A percentile compares a stretch with the other conserved stretches of the same genome.
Evolutionary conservation across 2,888 invertebrate genomes (phyloP).

Genomic region (Barypeithes pellucidus): DNA sequence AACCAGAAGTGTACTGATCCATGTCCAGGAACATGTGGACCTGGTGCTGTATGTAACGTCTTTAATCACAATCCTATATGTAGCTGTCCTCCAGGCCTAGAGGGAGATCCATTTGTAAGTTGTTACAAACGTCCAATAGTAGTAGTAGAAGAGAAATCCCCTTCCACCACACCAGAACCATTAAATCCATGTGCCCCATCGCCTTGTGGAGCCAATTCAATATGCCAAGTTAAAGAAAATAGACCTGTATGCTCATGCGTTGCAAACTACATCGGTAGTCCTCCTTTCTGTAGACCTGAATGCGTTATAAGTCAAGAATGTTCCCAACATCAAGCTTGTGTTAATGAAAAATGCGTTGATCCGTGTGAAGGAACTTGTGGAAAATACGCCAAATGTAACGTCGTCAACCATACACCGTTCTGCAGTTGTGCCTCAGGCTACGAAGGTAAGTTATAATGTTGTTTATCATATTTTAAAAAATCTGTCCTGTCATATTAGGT

Average conservation of each 20-base stretch:
- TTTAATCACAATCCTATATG: constrained; percentile 91
- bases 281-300: constrained; percentile 87
- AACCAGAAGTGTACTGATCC: constrained; percentile 87
- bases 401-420: constrained; percentile 86
- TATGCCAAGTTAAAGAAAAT: constrained; percentile 86
- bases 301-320: constrained; percentile 90
- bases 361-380: constrained; percentile 88
- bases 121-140: constrained; percentile 73
- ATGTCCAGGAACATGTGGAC: constrained; percentile 88
- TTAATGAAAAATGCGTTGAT: constrained; percentile 86
- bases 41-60: constrained; percentile 83
- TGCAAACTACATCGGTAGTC: constrained; percentile 85
- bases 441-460: constrained; percentile 70
- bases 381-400: constrained; percentile 84
- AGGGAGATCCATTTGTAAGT: constrained; percentile 87
- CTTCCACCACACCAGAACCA: constrained; percentile 56
- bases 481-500: too few relatives aligned
- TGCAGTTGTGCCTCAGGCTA: constrained; percentile 85
- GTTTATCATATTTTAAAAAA: neutral
- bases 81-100: constrained; percentile 81
- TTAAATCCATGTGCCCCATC: constrained; percentile 78
- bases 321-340: constrained; percentile 83
- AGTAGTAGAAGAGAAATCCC: constrained; percentile 71
- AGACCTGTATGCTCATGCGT: constrained; percentile 87
- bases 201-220: constrained; percentile 83